Evolutionary conservation across 2,888 invertebrate species (phyloP), one percentile per base, ranked within the genome.

Genomic region (Morinoia aosen): DNA sequence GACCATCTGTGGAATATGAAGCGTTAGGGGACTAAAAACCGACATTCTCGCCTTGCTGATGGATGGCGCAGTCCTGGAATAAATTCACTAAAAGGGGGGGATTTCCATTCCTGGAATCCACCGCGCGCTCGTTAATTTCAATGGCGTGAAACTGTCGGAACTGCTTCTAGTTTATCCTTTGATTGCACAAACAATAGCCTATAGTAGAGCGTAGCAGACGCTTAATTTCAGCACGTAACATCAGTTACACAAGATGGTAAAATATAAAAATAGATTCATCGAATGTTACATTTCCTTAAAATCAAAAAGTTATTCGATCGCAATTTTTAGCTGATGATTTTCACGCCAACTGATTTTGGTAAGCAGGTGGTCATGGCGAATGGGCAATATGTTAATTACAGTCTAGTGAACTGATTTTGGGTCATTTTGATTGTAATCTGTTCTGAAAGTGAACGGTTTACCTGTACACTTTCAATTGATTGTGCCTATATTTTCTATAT

Each of bases 1-100:
- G 57, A 57, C 57, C 93, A 93, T 93, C 93, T 57, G 93, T 57
- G 93, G 57, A 57, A 57, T 93, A 93, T 93, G 93, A 93, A 57
- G 90, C 93, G 93, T 12, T 48, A 58, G n/a, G 90, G 93, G 57
- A 33, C 93, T 57, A 93, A 93, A 93, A 93, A 57, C 93, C 58
- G 93, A 93, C 93, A 57, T 19, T 93, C 57, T 93, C 93, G 90
- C 90, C 57, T 39, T 90, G 25, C 93, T 58, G 93, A 93, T 56
- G 56, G 93, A 93, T 93, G 57, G 56, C 11, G 39, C 10, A 33
- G 8, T 10, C 33, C 76, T 2, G 33, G 25, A 16, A 76, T 16
- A 76, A 76, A 76, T 76, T 76, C 76, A 76, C 76, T 10, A 76
- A 10, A 76, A 76, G 19, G 33, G 76, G 1, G 8, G 76, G 76